Evolutionary conservation across 2,113 vertebrate genomes (phyloP).

Genomic region (Gallinago jamesoni): DNA sequence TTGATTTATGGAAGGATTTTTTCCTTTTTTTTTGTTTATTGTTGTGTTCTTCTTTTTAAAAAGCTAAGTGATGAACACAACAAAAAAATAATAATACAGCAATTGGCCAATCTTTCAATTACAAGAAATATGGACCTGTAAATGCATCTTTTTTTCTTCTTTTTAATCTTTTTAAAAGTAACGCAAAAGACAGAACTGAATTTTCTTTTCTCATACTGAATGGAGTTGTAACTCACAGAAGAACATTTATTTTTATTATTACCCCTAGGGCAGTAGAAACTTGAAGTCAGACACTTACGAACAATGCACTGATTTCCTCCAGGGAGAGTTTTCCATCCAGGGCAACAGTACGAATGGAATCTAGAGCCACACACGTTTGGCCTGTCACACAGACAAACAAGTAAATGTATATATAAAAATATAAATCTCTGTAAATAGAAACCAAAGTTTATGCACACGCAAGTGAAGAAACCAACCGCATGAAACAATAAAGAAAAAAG

Average conservation of each 20-base stretch:
- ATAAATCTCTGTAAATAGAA: neutral
- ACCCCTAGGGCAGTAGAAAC: neutral
- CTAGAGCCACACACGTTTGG: slow-evolving; percentile 84
- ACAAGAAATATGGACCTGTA: neutral
- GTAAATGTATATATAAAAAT: neutral
- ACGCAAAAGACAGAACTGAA: neutral
- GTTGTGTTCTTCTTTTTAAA: neutral
- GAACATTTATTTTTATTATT: neutral
- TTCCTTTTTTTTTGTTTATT: fast-evolving
- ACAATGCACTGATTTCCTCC: slow-evolving; percentile 83
- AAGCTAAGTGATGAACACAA: neutral
- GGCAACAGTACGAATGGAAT: slow-evolving; percentile 81
- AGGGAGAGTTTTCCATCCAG: slow-evolving; percentile 80
- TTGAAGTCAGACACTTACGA: slow-evolving; percentile 73
- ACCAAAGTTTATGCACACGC: neutral
- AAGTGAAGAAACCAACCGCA: neutral
- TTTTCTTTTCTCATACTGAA: neutral
- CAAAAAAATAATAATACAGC: neutral
- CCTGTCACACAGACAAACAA: slow-evolving; percentile 59
- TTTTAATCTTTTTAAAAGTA: neutral
- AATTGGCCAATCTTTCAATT: neutral
- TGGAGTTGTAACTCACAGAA: neutral
- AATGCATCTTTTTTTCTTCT: neutral
- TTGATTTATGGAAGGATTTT: neutral
- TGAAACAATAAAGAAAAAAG: neutral